Evolutionary conservation across 2,113 vertebrate genomes (phyloP), one percentile per base, ranked within the genome.

Genomic region (Rallus limicola): DNA sequence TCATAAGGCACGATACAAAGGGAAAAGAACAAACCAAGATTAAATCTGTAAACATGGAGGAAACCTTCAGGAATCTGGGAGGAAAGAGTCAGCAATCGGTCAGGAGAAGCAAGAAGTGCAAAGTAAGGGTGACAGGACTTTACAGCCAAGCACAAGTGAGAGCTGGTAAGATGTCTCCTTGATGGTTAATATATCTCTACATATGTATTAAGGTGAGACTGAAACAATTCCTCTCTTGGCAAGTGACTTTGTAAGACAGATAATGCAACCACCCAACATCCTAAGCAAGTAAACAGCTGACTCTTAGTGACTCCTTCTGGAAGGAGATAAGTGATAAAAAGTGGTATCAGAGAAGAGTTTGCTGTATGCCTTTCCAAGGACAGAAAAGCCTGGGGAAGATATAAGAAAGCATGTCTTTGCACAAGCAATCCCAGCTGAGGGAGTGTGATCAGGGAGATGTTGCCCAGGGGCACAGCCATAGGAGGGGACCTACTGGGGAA

Each of bases 371-470:
- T 67, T 71, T 65, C 76, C 65, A 36, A 80, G 36, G n/a, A 76
- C n/a, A 68, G 55, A 81, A 60, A 63, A 83, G 6, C 21, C 84
- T 63, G 9, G 16, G 26, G 53, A 76, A 83, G 8, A 36, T 14
- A 23, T 0, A 0, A 13, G 28, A 82, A 53, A 14, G 2, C 28
- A 60, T 20, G 24, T 58, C 36, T 79, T 36, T 28, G 21, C 36
- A 58, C 0, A 0, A 79, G 24, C n/a, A 62, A 75, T 17, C 8
- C 11, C 46, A 63, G 16, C 23, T 2, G 2, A 70, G 13, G 17
- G 25, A 59, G 8, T 0, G 4, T 40, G 26, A 33, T 58, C 13
- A 29, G 40, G 40, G 12, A 21, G 5, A 17, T 53, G 23, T 16
- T 21, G 5, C 1, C 20, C 29, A 48, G 20, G 9, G 33, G 11